Evolutionary conservation across 2,113 vertebrate genomes (phyloP).

Genomic region (Amblyornis subalaris): DNA sequence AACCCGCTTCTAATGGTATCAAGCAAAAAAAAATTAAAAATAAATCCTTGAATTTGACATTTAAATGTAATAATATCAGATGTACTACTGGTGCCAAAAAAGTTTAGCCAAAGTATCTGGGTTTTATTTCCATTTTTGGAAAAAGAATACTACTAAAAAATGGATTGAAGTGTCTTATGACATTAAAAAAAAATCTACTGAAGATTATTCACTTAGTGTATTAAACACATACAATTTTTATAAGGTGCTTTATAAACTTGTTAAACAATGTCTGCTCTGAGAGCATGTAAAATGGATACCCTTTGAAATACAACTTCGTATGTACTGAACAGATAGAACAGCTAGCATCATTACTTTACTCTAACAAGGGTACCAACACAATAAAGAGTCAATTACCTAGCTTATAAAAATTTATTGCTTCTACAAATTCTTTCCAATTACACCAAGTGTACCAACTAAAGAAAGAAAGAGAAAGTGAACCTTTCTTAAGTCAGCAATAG

Average conservation of each 20-base stretch:
- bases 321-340: background rate
- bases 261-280: background rate
- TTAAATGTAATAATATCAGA: conserved; percentile 1
- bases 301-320: background rate
- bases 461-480: background rate
- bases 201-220: background rate
- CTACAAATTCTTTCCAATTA: background rate
- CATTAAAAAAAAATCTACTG: background rate
- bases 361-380: background rate
- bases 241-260: background rate
- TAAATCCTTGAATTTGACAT: conserved; percentile 5
- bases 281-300: background rate
- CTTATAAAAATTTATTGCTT: background rate
- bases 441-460: background rate
- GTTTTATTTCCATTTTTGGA: conserved; percentile 19
- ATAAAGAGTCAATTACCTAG: conserved; percentile 7
- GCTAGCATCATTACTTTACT: background rate
- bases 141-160: background rate
- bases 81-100: background rate
- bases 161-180: background rate
- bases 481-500: background rate
- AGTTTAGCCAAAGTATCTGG: conserved; percentile 11
- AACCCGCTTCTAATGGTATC: background rate
- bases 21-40: background rate
- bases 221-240: conserved; percentile 18